phyloP scores from a whole-genome alignment of 2,797 vertebrate species.

The Streptopelia turtur region DNA sequence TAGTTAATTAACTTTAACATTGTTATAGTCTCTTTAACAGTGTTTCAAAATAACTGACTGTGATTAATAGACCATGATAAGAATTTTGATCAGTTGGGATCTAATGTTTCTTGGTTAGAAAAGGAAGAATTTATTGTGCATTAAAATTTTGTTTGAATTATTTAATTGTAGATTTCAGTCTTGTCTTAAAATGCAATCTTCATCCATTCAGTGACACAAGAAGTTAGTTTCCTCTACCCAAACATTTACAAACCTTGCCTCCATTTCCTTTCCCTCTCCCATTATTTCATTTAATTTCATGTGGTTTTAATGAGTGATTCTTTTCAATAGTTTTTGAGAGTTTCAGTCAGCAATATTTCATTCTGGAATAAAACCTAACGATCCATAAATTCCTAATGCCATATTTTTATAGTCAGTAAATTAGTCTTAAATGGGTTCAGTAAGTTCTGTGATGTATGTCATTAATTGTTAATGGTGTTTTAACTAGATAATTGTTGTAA shows the following conservation, averaged over 20 bases:
- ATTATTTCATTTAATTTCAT: constrained; percentile 68
- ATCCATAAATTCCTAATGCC: constrained; percentile 84
- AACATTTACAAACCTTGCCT: constrained; percentile 53
- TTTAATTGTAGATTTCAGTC: constrained; percentile 78
- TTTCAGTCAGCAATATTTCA: constrained; percentile 80
- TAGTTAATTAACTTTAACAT: constrained; percentile 80
- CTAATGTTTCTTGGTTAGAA: constrained; percentile 61
- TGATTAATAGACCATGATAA: constrained; percentile 78
- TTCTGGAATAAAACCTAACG: constrained; percentile 81
- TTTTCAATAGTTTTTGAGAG: constrained; percentile 72
- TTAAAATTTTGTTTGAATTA: constrained; percentile 75
- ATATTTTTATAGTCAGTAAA: constrained; percentile 85
- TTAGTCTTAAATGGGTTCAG: constrained; percentile 84
- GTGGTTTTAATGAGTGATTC: constrained; percentile 68
- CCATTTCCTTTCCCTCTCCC: constrained; percentile 38
- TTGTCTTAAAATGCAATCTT: constrained; percentile 77
- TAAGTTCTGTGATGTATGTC: constrained; percentile 81
- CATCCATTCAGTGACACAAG: constrained; percentile 58
- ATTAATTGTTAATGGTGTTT: constrained; percentile 83
- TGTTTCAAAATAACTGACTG: constrained; percentile 75
- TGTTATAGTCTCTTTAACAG: constrained; percentile 73
- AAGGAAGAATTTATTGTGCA: constrained; percentile 68
- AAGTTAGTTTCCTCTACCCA: constrained; percentile 57
- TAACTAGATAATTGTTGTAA: constrained; percentile 81
- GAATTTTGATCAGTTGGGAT: constrained; percentile 79